phyloP scores from a whole-genome alignment of 2,888 invertebrate genomes.

The Noctua janthe region DNA sequence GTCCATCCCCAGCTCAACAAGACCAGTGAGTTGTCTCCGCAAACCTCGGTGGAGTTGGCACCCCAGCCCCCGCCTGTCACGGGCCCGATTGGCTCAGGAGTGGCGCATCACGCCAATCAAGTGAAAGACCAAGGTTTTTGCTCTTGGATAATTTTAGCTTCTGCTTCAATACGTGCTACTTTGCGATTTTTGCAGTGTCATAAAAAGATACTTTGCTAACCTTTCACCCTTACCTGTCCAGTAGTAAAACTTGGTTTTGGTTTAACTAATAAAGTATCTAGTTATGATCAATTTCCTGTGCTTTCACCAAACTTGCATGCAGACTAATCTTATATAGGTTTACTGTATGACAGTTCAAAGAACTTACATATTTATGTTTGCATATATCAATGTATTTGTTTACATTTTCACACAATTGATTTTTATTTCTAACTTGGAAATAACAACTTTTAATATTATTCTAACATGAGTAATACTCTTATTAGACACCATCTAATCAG shows the following conservation, averaged over 20 bases:
- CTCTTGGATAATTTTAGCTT: slow-evolving; percentile 79
- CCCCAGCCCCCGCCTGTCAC: slow-evolving; percentile 80
- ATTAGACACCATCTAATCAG: not conserved
- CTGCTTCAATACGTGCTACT: slow-evolving; percentile 81
- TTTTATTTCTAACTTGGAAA: slow-evolving; percentile 13
- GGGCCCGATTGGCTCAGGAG: slow-evolving; percentile 87
- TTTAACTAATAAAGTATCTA: slow-evolving; percentile 52
- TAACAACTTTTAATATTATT: slow-evolving; percentile 16
- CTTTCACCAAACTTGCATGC: slow-evolving; percentile 59
- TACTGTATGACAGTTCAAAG: slow-evolving; percentile 10
- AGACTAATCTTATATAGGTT: slow-evolving; percentile 4
- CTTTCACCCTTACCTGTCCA: not conserved
- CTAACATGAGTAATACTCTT: slow-evolving; percentile 7
- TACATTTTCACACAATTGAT: slow-evolving; percentile 8
- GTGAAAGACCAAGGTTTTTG: slow-evolving; percentile 91
- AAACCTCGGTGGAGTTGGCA: slow-evolving; percentile 85
- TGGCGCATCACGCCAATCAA: slow-evolving; percentile 87
- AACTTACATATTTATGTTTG: slow-evolving; percentile 16
- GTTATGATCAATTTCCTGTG: slow-evolving; percentile 54
- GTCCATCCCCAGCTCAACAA: slow-evolving; percentile 87
- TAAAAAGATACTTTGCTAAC: slow-evolving; percentile 68
- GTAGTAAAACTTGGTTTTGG: slow-evolving; percentile 13
- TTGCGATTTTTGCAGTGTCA: slow-evolving; percentile 85
- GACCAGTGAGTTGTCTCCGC: slow-evolving; percentile 90
- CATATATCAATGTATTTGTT: slow-evolving; percentile 36